Base-by-base conservation (phyloP, 2,888 invertebrate species). In the Polydrusus cervinus region DNA sequence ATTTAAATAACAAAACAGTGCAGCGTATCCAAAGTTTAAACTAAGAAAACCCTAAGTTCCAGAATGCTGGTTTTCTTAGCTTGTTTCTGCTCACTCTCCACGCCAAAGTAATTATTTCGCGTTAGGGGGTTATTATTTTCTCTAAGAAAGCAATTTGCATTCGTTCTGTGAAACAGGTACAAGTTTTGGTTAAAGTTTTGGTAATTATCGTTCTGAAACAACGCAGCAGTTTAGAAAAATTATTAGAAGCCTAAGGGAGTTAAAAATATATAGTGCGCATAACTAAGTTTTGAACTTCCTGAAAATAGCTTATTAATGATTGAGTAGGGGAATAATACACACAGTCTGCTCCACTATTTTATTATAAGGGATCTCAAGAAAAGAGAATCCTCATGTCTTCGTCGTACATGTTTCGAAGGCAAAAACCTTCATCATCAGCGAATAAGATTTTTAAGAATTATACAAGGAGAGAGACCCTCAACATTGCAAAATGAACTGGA, bases 101-200 rank as follows among this genome's bases (percentile, higher is more conserved):
- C 68, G 38, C 51, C 25, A 40, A 66, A 76, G 68, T 78, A 78
- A 78, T 78, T 78, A 78, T 78, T 78, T 78, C 64, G 57, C 68
- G 53, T 75, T 72, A 60, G 78, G 60, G 71, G 74, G 75, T 78
- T 75, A 78, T 78, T 76, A 78, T 78, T 78, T 76, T 76, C 76
- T 70, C 71, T 78, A 74, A 78, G 75, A 70, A 78, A 75, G 76
- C 74, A 78, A 78, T 78, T 78, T 78, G 78, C 74, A 78, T 76
- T 65, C 68, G 65, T 74, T 69, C 53, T 72, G 72, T 47, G 69
- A 47, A 71, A 69, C 75, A 71, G 68, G 74, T 67, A 76, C 65
- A 74, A 76, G 70, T 73, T 74, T 70, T 40, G 74, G 74, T 70
- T 74, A 71, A 71, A 76, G 74, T 76, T 71, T 66, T 53, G 74